Percentiles rank a stretch among this genome's conserved stretches.
phyloP scores from a whole-genome alignment of 1,140 invertebrate species.

The Pectinophora gossypiella region DNA sequence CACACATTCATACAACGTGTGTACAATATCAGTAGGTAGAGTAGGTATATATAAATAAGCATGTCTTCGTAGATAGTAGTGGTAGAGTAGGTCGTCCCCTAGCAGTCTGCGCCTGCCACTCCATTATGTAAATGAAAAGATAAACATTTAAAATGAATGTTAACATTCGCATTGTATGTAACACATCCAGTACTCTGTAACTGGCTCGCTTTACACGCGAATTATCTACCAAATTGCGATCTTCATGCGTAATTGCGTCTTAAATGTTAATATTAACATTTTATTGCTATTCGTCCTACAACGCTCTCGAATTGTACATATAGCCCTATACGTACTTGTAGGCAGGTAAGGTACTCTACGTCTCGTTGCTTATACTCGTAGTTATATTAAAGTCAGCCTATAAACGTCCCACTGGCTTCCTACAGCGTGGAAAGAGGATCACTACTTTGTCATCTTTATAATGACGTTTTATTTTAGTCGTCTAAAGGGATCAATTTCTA shows the following conservation, averaged over 20 bases:
- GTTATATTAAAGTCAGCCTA: too few relatives aligned
- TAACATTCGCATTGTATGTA: not conserved
- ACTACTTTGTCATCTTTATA: too few relatives aligned
- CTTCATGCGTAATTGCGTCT: not conserved
- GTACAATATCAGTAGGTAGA: not conserved
- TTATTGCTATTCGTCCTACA: too few relatives aligned
- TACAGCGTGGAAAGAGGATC: too few relatives aligned
- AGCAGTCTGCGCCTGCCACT: constrained; percentile 41
- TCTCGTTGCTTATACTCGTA: too few relatives aligned
- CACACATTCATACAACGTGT: too few relatives aligned
- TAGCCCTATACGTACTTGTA: too few relatives aligned
- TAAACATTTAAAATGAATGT: constrained; percentile 49
- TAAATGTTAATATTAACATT: not conserved
- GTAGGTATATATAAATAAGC: not conserved
- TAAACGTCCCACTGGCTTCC: too few relatives aligned
- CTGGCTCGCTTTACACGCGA: not conserved
- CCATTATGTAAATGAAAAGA: constrained; percentile 50
- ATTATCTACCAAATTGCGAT: not conserved
- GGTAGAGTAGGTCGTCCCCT: constrained; percentile 22
- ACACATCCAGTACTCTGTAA: not conserved
- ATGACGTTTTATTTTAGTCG: too few relatives aligned
- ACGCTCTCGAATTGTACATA: too few relatives aligned
- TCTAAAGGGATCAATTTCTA: too few relatives aligned
- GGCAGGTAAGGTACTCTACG: too few relatives aligned
- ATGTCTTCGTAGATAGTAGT: not conserved